These are phyloP conservation scores for Nemotelus nigrinus DNA, from an alignment of 2,888 invertebrate genomes.

Conservation along the genomic window DNA sequence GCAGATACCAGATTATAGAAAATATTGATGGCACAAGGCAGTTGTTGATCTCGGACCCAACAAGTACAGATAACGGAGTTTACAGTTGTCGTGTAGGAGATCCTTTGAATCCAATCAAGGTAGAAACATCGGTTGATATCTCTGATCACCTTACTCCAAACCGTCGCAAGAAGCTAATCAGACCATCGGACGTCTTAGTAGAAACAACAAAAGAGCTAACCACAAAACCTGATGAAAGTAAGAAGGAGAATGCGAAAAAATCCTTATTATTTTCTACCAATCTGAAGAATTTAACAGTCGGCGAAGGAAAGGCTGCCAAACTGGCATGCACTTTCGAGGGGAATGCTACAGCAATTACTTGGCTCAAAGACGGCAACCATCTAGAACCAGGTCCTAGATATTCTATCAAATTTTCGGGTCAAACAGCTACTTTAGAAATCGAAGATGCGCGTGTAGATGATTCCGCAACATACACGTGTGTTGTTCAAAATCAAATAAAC, in stretches of 20 bases:
- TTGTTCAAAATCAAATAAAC: conserved; percentile 79
- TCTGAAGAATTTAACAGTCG: conserved; percentile 78
- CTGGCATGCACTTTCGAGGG: conserved; percentile 82
- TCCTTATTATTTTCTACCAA: conserved; percentile 80
- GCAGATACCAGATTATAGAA: conserved; percentile 69
- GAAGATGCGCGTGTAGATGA: conserved; percentile 74
- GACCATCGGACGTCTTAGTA: conserved; percentile 33
- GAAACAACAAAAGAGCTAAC: background rate
- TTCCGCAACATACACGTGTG: conserved; percentile 81
- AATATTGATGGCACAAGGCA: conserved; percentile 77
- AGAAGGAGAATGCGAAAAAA: conserved; percentile 67
- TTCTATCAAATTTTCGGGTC: conserved; percentile 66
- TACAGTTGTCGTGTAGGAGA: conserved; percentile 83
- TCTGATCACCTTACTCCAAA: conserved; percentile 57
- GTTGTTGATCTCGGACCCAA: conserved; percentile 73
- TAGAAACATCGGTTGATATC: conserved; percentile 61
- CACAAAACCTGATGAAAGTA: conserved; percentile 1
- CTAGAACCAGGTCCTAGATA: conserved; percentile 67
- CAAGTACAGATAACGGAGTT: conserved; percentile 73
- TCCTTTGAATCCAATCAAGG: conserved; percentile 68
- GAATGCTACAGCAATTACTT: conserved; percentile 75
- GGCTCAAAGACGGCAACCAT: conserved; percentile 76
- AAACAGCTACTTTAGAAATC: conserved; percentile 79
- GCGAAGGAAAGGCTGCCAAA: conserved; percentile 78
- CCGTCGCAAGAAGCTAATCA: conserved; percentile 35